Percentiles rank a stretch among this genome's conserved stretches.
phyloP scores from a whole-genome alignment of 2,113 vertebrate species.

The Cervus canadensis region DNA sequence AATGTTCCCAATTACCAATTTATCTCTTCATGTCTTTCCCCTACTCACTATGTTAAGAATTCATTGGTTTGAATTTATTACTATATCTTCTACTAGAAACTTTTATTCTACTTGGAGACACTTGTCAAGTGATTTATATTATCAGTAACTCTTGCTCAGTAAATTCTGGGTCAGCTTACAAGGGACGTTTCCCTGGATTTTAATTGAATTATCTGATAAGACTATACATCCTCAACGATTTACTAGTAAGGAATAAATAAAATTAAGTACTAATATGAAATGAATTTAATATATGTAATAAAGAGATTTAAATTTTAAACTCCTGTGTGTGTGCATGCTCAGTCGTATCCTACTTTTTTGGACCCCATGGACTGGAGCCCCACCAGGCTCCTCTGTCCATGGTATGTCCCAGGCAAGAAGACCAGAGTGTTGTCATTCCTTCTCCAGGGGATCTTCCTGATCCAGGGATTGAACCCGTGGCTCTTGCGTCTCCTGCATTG shows the following conservation, averaged over 20 bases:
- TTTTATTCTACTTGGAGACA: neutral
- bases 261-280: neutral
- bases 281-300: neutral
- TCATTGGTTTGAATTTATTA: neutral
- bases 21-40: neutral
- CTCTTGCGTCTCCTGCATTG: neutral
- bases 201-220: neutral
- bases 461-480: neutral
- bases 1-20: neutral
- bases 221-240: neutral
- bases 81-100: neutral
- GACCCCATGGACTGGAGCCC: neutral
- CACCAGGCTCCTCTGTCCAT: neutral
- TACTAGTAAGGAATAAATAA: neutral
- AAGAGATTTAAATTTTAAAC: conserved; percentile 4
- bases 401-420: neutral
- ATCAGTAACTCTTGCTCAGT: neutral
- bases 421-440: neutral
- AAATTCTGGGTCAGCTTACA: neutral
- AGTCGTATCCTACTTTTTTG: neutral
- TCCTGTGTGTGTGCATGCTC: neutral
- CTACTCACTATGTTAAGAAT: neutral
- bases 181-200: neutral
- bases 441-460: neutral
- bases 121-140: neutral